Evolutionary conservation across 2,797 vertebrate species (phyloP), one percentile per base, ranked within the genome.

Genomic region (Coluber constrictor): DNA sequence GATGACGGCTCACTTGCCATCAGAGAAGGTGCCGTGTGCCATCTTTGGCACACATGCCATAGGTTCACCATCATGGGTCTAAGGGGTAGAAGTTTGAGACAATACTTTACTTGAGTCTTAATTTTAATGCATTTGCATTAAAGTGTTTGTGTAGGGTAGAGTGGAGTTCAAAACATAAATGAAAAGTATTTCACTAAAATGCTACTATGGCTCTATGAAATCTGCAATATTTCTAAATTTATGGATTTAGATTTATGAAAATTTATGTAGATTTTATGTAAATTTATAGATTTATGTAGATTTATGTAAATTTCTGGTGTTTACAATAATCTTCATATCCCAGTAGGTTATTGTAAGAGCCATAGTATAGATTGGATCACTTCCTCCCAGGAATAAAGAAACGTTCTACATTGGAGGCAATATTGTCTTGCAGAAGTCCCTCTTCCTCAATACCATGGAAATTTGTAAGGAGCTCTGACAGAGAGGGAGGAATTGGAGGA

Each of bases 111-210:
- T 91, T 43, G 3, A 86, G 54, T 18, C 74, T n/a, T 66, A 66
- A 66, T 66, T 93, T 5, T 93, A 90, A 94, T 88, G 94, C 94
- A 66, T 66, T 66, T 66, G 63, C 2, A 32, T 16, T 15, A 32
- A 66, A 16, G 12, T 79, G 70, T 79, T 37, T 37, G 70, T 20
- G 16, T 79, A 43, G 70, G 70, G 18, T 10, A 9, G 18, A 79
- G 32, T 43, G 70, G 57, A 2, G 37, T 86, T 56, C 74, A 63
- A 16, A 61, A 89, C 51, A 91, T 37, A 25, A 54, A 54, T 54
- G 32, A 83, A 37, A 51, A 43, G 51, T 59, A 79, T 37, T 74
- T 92, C 54, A 59, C 15, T 2, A 87, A 95, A 94, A 93, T 16
- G 3, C 0, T 89, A 54, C 12, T 16, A 74, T 88, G 94, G 92